Evolutionary conservation across 2,113 vertebrate genomes (phyloP).

Genomic region (Phaethornis superciliosus): DNA sequence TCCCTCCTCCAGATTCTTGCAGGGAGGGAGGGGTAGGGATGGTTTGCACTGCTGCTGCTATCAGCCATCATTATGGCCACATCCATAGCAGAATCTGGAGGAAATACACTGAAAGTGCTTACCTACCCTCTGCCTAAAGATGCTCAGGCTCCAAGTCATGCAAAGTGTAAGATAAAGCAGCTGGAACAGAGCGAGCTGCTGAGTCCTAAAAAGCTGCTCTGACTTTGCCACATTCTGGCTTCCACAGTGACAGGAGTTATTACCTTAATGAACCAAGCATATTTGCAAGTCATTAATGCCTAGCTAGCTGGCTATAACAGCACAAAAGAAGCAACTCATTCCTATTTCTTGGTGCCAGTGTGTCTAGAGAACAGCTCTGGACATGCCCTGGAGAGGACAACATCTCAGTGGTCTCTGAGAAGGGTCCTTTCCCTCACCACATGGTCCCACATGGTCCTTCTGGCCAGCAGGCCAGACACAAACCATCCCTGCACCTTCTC

Average conservation of each 20-base stretch:
- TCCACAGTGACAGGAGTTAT: neutral
- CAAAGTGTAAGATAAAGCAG: neutral
- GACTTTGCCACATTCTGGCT: neutral
- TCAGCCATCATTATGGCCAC: neutral
- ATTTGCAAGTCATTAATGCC: neutral
- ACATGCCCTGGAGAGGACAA: neutral
- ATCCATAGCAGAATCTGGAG: neutral
- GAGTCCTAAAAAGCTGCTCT: neutral
- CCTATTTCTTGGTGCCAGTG: fast-evolving
- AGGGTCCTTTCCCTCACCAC: neutral
- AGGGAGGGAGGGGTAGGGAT: neutral
- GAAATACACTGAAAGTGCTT: neutral
- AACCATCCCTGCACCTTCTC: neutral
- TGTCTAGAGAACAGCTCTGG: neutral
- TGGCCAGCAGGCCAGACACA: neutral
- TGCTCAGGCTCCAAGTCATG: neutral
- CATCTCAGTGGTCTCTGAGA: neutral
- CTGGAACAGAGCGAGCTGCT: neutral
- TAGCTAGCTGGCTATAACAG: neutral
- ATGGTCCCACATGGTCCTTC: neutral
- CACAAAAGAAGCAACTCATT: neutral
- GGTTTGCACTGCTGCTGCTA: neutral
- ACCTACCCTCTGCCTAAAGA: neutral
- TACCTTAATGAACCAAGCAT: neutral
- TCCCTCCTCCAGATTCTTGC: neutral